Base-by-base conservation (phyloP, 2,797 vertebrate species). In the Anguilla obscura region DNA sequence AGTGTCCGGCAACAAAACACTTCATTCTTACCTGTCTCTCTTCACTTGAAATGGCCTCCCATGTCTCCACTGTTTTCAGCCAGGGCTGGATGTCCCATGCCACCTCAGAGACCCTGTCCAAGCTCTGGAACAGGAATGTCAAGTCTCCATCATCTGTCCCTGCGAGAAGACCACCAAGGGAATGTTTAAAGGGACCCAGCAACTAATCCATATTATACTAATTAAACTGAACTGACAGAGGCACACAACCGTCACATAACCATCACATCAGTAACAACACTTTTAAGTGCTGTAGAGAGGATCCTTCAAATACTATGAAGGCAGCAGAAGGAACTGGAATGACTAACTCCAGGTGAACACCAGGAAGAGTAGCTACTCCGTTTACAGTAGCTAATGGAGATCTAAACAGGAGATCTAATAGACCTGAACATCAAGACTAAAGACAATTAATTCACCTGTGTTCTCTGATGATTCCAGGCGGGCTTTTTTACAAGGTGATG, bases 361-460 rank as follows among this genome's bases (percentile, higher is more conserved):
- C 12, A 58, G 56, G 56, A 58, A 58, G 56, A 58, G 12, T 58
- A 58, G 56, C 12, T 58, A 58, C 56, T 58, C 14, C 18, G 1
- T 18, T 18, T 10, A 58, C 56, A 58, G 56, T 58, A 58, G 56
- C 14, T 58, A 58, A 40, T 66, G 18, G 83, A 56, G 7, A 33
- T 14, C 14, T 36, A 6, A 36, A 7, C 63, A 21, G 24, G 52
- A 24, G 24, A 50, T 54, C n/a, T 9, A 52, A 54, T 84, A n/a
- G n/a, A 40, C 54, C 18, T 3, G 9, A 27, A 71, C 8, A 27
- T 5, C 5, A 40, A 18, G 33, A 18, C 12, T 40, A 48, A 80
- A 80, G 40, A 33, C 1, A 36, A 85, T 48, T 66, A 79, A 89
- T 90, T 87, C 82, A 95, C 95, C 94, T 91, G 89, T 56, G 83